Evolutionary conservation across 1,140 invertebrate species (phyloP), one percentile per base, ranked within the genome.

Genomic region (Caerostris extrusa): DNA sequence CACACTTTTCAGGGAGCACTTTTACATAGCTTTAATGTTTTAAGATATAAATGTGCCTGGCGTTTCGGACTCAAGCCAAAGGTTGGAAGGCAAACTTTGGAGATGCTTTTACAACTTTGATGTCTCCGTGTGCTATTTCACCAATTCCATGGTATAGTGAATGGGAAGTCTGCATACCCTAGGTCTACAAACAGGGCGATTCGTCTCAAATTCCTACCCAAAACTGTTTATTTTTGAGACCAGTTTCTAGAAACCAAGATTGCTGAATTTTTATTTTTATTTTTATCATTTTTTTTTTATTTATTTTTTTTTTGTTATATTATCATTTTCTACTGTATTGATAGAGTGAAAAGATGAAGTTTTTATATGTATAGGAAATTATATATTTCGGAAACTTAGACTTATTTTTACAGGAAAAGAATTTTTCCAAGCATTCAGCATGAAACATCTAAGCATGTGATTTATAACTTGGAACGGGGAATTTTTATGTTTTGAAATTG

Each of bases 111-210:
- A 58, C 82, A 83, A 83, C 82, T 83, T 83, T 83, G 82, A 83
- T 83, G 82, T 83, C 82, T 83, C 82, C 6, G 56, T 10, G 82
- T 83, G 82, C 82, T 57, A 83, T 83, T 83, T 83, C 82, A 83
- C 56, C 82, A 83, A 83, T 83, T 83, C 56, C n/a, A 10, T 10
- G n/a, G 14, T 34, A 77, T 8, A 56, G 82, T 83, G 82, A 58
- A 77, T 77, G 71, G 10, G 71, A 77, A 77, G 34, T 53, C 10
- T 12, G 53, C 71, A 77, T 77, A 58, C 82, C 82, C 82, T 57
- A n/a, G 82, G 82, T 83, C 56, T 3, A 10, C 3, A 6, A 7
- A 77, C 50, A 77, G 34, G 8, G 14, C 34, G 14, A 77, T 34
- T 77, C 71, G 71, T 53, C 71, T 77, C 71, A 77, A 50, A 34